These are phyloP conservation scores for Tetragnatha montana DNA, from an alignment of 2,888 invertebrate genomes.

Conservation along the genomic window DNA sequence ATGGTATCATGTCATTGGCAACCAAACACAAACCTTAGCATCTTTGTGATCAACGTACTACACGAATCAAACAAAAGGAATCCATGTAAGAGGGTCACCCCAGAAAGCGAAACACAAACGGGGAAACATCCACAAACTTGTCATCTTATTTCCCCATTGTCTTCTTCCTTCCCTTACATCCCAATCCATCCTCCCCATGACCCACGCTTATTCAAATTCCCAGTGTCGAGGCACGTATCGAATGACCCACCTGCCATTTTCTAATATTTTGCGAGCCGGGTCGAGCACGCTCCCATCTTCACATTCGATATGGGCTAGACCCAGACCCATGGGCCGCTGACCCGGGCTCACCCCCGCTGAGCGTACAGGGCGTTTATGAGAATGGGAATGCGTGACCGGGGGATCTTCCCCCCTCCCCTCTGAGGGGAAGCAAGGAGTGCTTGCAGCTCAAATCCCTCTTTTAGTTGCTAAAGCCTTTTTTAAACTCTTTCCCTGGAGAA, in stretches of 20 bases:
- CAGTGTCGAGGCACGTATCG: constrained; percentile 16
- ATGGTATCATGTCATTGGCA: too few relatives aligned
- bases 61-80: too few relatives aligned
- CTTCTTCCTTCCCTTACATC: too few relatives aligned
- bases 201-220: background rate
- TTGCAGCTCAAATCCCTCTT: background rate
- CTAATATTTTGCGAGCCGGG: constrained; percentile 28
- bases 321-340: constrained; percentile 7
- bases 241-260: constrained; percentile 40
- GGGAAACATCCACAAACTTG: too few relatives aligned
- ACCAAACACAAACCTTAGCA: too few relatives aligned
- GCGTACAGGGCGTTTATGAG: constrained; percentile 18
- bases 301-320: constrained; percentile 2
- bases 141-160: too few relatives aligned
- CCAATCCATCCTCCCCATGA: background rate
- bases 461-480: background rate
- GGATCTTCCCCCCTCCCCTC: background rate
- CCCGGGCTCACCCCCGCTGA: constrained; percentile 49
- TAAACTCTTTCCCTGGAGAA: background rate
- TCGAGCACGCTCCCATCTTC: constrained; percentile 12
- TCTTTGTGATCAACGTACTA: too few relatives aligned
- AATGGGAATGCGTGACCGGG: constrained; percentile 35
- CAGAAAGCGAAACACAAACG: too few relatives aligned
- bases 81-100: too few relatives aligned
- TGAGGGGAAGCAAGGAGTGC: background rate